phyloP scores from a whole-genome alignment of 2,797 vertebrate genomes.

The Oreortyx pictus region DNA sequence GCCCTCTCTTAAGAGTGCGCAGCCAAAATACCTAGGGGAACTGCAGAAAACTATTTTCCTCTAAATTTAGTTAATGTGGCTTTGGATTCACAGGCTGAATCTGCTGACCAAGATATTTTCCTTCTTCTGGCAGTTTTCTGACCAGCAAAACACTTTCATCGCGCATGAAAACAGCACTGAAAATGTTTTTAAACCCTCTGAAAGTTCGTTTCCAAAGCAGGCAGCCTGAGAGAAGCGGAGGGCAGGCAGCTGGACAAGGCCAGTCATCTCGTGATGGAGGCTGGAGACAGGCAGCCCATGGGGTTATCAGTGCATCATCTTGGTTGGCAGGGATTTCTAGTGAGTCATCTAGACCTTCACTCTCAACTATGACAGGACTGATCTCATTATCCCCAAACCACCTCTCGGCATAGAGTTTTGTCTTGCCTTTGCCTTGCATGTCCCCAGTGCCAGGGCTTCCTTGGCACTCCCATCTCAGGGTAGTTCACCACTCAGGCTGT shows the following conservation, averaged over 20 bases:
- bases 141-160: slow-evolving; percentile 3
- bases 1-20: neutral
- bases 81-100: slow-evolving; percentile 11
- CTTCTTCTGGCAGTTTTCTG: slow-evolving; percentile 28
- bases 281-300: neutral
- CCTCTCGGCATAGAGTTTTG: neutral
- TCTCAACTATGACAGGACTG: neutral
- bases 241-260: neutral
- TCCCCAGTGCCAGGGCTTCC: fast-evolving
- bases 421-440: neutral
- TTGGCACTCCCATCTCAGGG: neutral
- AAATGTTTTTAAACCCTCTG: neutral
- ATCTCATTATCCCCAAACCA: slow-evolving; percentile 16
- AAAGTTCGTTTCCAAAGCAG: neutral
- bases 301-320: slow-evolving; percentile 30
- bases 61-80: neutral
- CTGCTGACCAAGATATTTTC: slow-evolving; percentile 14
- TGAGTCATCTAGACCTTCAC: slow-evolving; percentile 29
- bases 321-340: slow-evolving; percentile 21
- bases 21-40: neutral
- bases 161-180: slow-evolving; percentile 17
- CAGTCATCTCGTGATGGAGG: neutral
- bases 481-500: neutral
- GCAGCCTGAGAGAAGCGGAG: neutral
- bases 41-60: neutral